A percentile compares a stretch with the other conserved stretches of the same genome.
Evolutionary conservation across 2,113 vertebrate genomes (phyloP).

Genomic region (Polypterus senegalus): DNA sequence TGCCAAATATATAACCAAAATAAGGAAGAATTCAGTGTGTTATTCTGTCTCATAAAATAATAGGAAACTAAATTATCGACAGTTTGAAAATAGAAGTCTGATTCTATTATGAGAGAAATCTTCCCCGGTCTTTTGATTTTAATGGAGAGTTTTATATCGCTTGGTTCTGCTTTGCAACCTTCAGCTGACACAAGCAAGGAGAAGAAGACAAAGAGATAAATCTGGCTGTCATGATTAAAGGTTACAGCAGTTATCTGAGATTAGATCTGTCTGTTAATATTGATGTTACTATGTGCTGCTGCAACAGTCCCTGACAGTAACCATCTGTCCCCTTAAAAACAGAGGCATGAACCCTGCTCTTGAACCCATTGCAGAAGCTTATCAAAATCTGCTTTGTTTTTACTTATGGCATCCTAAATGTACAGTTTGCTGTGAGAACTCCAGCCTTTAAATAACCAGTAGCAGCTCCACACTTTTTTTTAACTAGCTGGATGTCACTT

Average conservation of each 20-base stretch:
- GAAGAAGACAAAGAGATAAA: constrained; percentile 12
- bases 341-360: neutral
- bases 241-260: constrained; percentile 18
- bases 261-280: constrained; percentile 13
- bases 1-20: too few relatives aligned
- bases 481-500: too few relatives aligned
- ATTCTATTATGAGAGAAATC: neutral
- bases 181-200: constrained; percentile 9
- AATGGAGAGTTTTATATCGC: neutral
- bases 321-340: constrained; percentile 11
- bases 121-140: neutral
- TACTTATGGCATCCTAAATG: too few relatives aligned
- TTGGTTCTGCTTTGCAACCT: constrained; percentile 8
- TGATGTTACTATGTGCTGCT: constrained; percentile 3
- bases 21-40: too few relatives aligned
- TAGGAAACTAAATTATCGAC: neutral
- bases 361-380: too few relatives aligned
- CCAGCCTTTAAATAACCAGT: too few relatives aligned
- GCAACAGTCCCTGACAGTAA: neutral
- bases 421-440: too few relatives aligned
- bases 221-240: constrained; percentile 15
- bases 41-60: neutral
- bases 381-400: too few relatives aligned
- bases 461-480: too few relatives aligned
- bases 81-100: neutral